Evolutionary conservation across 2,113 vertebrate species (phyloP), one percentile per base, ranked within the genome.

Genomic region (Pavo muticus): DNA sequence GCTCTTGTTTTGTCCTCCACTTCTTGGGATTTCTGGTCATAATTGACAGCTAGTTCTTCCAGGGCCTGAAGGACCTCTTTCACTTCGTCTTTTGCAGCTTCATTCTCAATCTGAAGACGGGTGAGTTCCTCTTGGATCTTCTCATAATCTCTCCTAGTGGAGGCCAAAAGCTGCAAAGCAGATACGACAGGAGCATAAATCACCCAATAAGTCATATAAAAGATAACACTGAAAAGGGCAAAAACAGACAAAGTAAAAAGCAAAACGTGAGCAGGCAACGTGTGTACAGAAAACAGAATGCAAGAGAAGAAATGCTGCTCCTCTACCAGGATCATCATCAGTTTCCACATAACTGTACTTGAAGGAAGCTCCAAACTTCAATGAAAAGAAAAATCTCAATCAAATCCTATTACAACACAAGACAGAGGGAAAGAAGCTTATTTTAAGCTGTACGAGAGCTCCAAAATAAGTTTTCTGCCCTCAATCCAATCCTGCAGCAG

Each of bases 41-140:
- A 99, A 89, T 99, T 99, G 95, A 99, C 98, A 30, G 99, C 99
- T 78, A 99, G 97, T 94, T 99, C 99, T 88, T 99, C 99, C 96
- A 99, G 96, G 16, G 99, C 99, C 93, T 99, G 98, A 24, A 99
- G 98, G 75, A 99, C 99, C 97, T 99, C 99, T 94, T 99, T 99
- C 97, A 99, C 99, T 90, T 99, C 99, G 21, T 99, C 98, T 96
- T 99, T 99, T 4, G 99, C 98, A 11, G 99, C 99, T 80, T 99
- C 99, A 0, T 99, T 99, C 97, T 99, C 99, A 52, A 98, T 98
- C 97, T 99, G 99, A 45, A 99, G 98, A 3, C 98, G 98, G 14
- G 98, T 98, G 95, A 99, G 96, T 96, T 99, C 99, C 97, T 99
- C 99, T 74, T 99, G 99, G 89, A 99, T 98, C 95, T 99, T 99